These are phyloP conservation scores for Subacronicta megacephala DNA, from an alignment of 2,888 invertebrate genomes.

Conservation along the genomic window DNA sequence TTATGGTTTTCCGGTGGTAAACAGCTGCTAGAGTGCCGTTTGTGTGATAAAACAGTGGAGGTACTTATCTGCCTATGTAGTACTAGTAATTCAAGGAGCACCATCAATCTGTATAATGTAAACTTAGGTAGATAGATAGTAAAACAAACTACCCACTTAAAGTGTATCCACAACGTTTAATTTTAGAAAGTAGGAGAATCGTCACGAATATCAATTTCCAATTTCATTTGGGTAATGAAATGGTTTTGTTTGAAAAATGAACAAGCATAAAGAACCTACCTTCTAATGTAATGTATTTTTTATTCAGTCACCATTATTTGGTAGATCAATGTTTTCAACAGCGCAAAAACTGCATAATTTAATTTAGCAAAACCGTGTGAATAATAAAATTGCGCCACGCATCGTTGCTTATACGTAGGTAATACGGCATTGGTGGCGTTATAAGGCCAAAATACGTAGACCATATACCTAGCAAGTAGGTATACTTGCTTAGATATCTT, in stretches of 20 bases:
- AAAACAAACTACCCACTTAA: no score
- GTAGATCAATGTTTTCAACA: neutral
- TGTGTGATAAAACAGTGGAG: no score
- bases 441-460: neutral
- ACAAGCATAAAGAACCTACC: neutral
- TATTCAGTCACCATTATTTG: neutral
- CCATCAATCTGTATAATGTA: no score
- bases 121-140: no score
- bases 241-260: no score
- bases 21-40: no score
- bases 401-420: constrained; percentile 3
- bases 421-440: neutral
- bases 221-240: neutral
- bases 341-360: constrained; percentile 19
- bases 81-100: no score
- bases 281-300: neutral
- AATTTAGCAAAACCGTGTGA: constrained; percentile 18
- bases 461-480: no score
- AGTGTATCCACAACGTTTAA: neutral
- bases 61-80: no score
- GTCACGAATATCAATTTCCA: neutral
- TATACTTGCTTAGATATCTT: no score
- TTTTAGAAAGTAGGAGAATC: constrained; percentile 23
- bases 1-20: no score
- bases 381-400: constrained; percentile 19